Conservation (phyloP, 2,113 vertebrate genomes). For the Ophiodon elongatus region DNA sequence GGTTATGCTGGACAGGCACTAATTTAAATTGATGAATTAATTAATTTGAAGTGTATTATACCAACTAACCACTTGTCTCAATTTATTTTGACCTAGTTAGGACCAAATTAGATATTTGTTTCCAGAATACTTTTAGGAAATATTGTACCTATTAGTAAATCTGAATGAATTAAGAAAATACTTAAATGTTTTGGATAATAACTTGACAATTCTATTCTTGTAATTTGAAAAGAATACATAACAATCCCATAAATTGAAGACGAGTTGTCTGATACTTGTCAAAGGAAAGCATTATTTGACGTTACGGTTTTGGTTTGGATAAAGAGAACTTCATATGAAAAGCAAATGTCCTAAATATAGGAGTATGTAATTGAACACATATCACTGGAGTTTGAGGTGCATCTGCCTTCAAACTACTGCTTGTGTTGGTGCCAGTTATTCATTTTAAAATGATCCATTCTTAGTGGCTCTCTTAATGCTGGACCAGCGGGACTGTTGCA, state of each 20-base stretch:
- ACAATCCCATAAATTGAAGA: no score
- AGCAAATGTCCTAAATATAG: background rate
- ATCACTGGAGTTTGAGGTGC: background rate
- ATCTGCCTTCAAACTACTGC: background rate
- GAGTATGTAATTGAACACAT: background rate
- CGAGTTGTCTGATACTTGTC: background rate
- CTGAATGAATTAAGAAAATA: background rate
- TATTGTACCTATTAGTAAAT: background rate
- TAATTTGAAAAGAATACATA: background rate
- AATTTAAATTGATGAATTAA: background rate
- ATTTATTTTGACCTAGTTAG: background rate
- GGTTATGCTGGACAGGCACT: background rate
- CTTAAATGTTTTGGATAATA: background rate
- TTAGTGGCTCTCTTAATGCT: background rate
- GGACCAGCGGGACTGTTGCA: background rate
- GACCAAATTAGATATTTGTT: background rate
- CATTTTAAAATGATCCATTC: background rate
- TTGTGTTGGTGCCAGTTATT: background rate
- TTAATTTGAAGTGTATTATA: background rate
- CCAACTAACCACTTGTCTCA: background rate
- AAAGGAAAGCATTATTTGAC: no score
- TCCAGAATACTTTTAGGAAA: background rate
- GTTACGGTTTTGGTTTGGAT: background rate
- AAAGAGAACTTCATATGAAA: background rate
- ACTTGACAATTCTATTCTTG: background rate